Base-by-base conservation (phyloP, 2,113 vertebrate genomes). In the Mormyrus lacerda region DNA sequence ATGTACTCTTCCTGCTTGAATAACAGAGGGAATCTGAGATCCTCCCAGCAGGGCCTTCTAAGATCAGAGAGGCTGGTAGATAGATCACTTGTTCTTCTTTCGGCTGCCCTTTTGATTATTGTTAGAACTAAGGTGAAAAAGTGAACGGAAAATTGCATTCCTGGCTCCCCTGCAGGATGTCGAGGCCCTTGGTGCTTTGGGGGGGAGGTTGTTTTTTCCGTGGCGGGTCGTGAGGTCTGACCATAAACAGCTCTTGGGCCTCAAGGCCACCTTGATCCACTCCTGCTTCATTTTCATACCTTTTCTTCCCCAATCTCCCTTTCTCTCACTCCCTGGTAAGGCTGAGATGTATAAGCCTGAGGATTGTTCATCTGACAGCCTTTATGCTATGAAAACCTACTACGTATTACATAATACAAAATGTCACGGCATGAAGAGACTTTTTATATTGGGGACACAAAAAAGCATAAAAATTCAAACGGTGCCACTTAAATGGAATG, bases 111-210 rank as follows among this genome's bases (percentile, higher is more conserved):
- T 87, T 94, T 94, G 93, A 94, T 95, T 95, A 92, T 95, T 95
- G 93, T 93, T 94, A 76, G 93, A 95, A 94, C 92, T 91, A 91
- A 79, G 93, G 93, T 93, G 93, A 94, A 93, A 90, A 84, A 94
- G 92, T 91, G 92, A 95, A 93, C 94, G 95, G 95, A 96, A 96
- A 95, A 92, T 94, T 88, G 0, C 93, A 90, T 92, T 93, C 92
- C 92, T 88, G 91, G 87, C 91, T 92, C 88, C 90, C 90, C 90
- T 89, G 91, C 91, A 93, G 93, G 91, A 91, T 48, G 88, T 45
- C 50, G 91, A 90, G 89, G 89, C 85, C 82, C 42, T 42, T n/a
- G 45, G 47, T 53, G 42, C 24, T 24, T 48, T 47, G 82, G 45
- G 35, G 17, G 53, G 50, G 17, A 17, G 13, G 19, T 92, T 92